Conservation (phyloP, 2,888 invertebrate species). For the Zygothrica quintamaculata region DNA sequence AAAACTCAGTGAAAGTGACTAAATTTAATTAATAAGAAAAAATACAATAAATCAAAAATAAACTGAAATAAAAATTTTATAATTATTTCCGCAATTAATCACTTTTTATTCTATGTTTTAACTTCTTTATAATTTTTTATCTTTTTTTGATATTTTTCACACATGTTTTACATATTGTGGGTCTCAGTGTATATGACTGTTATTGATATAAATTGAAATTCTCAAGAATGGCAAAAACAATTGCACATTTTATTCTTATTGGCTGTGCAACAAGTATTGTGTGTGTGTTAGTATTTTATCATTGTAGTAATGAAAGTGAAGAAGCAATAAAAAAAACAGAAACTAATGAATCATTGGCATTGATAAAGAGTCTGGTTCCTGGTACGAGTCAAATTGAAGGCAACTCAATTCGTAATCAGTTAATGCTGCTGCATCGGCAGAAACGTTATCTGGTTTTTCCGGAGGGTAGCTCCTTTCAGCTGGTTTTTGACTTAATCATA, state of each 20-base stretch:
- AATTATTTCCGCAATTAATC: too few species aligned
- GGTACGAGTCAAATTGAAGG: background rate
- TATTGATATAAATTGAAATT: slow-evolving; percentile 17
- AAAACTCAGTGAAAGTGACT: too few species aligned
- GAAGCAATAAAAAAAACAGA: background rate
- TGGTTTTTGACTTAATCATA: slow-evolving; percentile 84
- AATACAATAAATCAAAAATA: too few species aligned
- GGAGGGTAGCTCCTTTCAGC: slow-evolving; percentile 85
- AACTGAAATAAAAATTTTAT: too few species aligned
- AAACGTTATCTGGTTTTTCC: slow-evolving; percentile 85
- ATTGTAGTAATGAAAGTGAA: slow-evolving; percentile 22
- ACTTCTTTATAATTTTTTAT: too few species aligned
- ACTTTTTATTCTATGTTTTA: too few species aligned
- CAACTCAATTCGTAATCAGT: slow-evolving; percentile 41
- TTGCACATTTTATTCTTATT: slow-evolving; percentile 57
- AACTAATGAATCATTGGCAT: slow-evolving; percentile 24
- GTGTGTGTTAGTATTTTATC: slow-evolving; percentile 28
- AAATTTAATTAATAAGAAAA: too few species aligned
- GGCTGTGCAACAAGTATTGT: slow-evolving; percentile 13
- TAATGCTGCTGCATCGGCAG: slow-evolving; percentile 81
- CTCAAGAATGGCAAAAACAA: slow-evolving; percentile 55
- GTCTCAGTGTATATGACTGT: slow-evolving; percentile 24
- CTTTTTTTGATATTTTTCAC: too few species aligned
- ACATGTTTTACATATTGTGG: too few species aligned
- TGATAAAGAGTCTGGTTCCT: too few species aligned